Conservation (phyloP, 1,140 invertebrate species). For the Pachypsylla venusta region DNA sequence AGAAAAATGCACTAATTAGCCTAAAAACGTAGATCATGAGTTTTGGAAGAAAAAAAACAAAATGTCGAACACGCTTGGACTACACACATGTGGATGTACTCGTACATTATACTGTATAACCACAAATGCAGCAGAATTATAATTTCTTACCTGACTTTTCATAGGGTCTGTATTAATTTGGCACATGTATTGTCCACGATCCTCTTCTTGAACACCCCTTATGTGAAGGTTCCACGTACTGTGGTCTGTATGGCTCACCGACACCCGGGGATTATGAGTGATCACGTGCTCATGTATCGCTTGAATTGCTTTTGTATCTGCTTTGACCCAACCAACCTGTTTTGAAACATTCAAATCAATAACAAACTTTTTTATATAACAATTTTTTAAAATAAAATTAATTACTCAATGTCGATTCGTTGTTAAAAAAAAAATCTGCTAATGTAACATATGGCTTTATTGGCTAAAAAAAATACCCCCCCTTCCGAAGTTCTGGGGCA, state of each 20-base stretch:
- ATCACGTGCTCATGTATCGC: slow-evolving; percentile 86
- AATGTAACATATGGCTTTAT: too few species aligned
- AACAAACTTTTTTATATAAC: neutral
- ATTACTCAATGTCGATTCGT: neutral
- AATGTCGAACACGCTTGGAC: too few species aligned
- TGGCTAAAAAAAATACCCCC: too few species aligned
- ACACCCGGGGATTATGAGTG: slow-evolving; percentile 70
- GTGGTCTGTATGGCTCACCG: slow-evolving; percentile 69
- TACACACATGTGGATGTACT: too few species aligned
- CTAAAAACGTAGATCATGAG: too few species aligned
- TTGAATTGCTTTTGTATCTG: slow-evolving; percentile 77
- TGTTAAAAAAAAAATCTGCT: too few species aligned
- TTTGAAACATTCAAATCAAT: slow-evolving; percentile 2
- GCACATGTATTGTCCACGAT: slow-evolving; percentile 80
- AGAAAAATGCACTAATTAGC: too few species aligned
- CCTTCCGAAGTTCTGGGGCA: too few species aligned
- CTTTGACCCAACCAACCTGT: slow-evolving; percentile 84
- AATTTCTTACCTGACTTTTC: slow-evolving; percentile 60
- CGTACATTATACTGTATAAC: too few species aligned
- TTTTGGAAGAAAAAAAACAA: too few species aligned
- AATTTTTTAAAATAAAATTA: neutral
- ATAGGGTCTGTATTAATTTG: slow-evolving; percentile 89
- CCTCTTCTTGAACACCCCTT: slow-evolving; percentile 59
- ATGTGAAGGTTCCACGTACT: slow-evolving; percentile 81
- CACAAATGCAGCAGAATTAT: too few species aligned